phyloP scores from a whole-genome alignment of 2,797 vertebrate species.

The Astyanax mexicanus region DNA sequence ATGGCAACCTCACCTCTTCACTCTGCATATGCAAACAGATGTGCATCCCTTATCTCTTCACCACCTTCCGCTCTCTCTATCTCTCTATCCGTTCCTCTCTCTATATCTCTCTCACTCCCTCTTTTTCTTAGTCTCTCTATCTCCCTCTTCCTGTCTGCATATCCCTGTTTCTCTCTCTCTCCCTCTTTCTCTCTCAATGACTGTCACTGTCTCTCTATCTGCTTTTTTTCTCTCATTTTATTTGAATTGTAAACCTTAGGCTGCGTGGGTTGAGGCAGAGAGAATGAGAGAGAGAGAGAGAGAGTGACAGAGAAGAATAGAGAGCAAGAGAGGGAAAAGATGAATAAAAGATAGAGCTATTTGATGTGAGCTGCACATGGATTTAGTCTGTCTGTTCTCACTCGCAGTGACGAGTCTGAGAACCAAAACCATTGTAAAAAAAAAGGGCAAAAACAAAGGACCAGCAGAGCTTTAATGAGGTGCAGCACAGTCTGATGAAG shows the following conservation, averaged over 20 bases:
- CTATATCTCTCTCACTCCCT: conserved; percentile 38
- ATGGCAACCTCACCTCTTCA: conserved; percentile 43
- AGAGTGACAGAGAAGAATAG: conserved; percentile 23
- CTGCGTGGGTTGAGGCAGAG: conserved; percentile 31
- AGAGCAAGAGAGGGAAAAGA: not conserved
- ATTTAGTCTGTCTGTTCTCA: not conserved
- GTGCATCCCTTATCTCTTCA: not conserved
- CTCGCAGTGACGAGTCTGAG: conserved; percentile 3
- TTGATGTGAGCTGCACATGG: conserved; percentile 22
- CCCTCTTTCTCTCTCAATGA: conserved; percentile 21
- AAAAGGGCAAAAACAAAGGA: too few species aligned
- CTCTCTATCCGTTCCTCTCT: too few species aligned
- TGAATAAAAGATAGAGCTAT: conserved; percentile 31
- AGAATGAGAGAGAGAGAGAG: conserved; percentile 25
- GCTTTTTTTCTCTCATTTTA: conserved; percentile 40
- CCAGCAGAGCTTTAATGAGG: not conserved
- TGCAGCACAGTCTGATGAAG: not conserved
- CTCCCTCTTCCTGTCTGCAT: conserved; percentile 36
- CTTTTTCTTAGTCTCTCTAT: conserved; percentile 27
- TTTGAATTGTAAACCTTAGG: conserved; percentile 48
- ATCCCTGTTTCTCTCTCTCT: conserved; percentile 35
- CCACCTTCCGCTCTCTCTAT: conserved; percentile 27
- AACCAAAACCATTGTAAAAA: not conserved
- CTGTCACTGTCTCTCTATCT: conserved; percentile 28
- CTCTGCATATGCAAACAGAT: not conserved